A percentile compares a stretch with the other conserved stretches of the same genome.
These are phyloP conservation scores for Lasioglossum albipes DNA, from an alignment of 1,140 invertebrate species.

Conservation along the genomic window DNA sequence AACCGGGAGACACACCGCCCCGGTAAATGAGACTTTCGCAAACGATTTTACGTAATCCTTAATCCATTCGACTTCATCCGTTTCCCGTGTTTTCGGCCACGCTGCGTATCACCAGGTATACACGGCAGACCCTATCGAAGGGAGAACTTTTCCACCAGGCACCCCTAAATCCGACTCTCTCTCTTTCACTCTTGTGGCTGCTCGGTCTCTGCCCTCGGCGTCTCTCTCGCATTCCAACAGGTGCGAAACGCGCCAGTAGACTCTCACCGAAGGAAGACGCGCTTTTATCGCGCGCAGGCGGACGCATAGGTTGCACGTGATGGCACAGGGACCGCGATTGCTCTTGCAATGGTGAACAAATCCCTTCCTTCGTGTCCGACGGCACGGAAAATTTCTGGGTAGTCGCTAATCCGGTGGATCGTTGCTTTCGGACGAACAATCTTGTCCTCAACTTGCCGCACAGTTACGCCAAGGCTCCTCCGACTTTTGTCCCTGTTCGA, in stretches of 20 bases:
- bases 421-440: constrained; percentile 51
- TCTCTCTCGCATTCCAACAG: constrained; percentile 74
- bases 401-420: constrained; percentile 45
- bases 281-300: constrained; percentile 58
- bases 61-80: constrained; percentile 26
- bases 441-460: neutral
- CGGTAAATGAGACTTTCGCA: constrained; percentile 54
- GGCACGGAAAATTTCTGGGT: constrained; percentile 55
- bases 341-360: constrained; percentile 35
- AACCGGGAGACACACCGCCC: constrained; percentile 31
- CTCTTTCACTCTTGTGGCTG: too few relatives aligned
- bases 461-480: constrained; percentile 9
- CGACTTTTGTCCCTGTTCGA: constrained; percentile 8
- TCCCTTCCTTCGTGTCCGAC: constrained; percentile 55
- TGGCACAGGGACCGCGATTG: constrained; percentile 11
- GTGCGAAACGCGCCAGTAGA: constrained; percentile 74
- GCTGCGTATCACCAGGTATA: neutral
- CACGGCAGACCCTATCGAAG: constrained; percentile 33
- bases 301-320: constrained; percentile 50
- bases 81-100: constrained; percentile 38
- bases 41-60: constrained; percentile 41
- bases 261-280: constrained; percentile 38
- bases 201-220: constrained; percentile 4
- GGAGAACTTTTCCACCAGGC: constrained; percentile 53
- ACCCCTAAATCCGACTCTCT: neutral